Conservation (phyloP, 1,140 invertebrate species). For the Lepidotrigona ventralis region DNA sequence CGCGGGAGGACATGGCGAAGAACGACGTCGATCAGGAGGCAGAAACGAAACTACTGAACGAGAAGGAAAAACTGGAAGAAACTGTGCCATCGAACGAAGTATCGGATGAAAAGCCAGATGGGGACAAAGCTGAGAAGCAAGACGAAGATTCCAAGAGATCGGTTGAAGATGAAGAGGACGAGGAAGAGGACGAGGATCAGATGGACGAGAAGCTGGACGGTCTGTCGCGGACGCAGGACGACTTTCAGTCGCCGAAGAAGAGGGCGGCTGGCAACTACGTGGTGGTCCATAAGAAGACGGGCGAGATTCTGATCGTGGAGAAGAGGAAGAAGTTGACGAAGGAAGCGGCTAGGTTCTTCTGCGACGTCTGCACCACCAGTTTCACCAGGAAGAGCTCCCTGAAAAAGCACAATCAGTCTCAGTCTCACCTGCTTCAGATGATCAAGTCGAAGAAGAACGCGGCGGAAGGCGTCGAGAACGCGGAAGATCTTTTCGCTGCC, state of each 20-base stretch:
- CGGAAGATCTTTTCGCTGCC: constrained; percentile 4
- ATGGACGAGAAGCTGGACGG: not conserved
- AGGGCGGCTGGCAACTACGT: constrained; percentile 72
- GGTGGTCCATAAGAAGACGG: constrained; percentile 74
- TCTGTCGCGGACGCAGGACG: constrained; percentile 32
- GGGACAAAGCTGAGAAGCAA: not conserved
- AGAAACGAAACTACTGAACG: not conserved
- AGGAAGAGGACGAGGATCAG: not conserved
- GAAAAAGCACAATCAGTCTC: constrained; percentile 77
- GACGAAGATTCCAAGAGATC: not conserved
- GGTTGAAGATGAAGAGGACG: not conserved
- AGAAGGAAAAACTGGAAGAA: not conserved
- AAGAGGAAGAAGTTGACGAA: constrained; percentile 78
- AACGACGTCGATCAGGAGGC: not conserved
- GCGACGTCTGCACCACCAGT: constrained; percentile 74
- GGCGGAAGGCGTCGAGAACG: constrained; percentile 4
- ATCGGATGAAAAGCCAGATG: not conserved
- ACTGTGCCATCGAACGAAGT: not conserved
- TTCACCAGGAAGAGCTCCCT: constrained; percentile 78
- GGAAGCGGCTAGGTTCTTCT: constrained; percentile 76
- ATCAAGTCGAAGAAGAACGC: constrained; percentile 55
- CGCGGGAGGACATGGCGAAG: not conserved
- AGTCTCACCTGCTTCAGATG: constrained; percentile 74
- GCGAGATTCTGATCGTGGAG: constrained; percentile 76
- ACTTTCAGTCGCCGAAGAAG: constrained; percentile 70